Percentiles rank a stretch among this genome's conserved stretches.
phyloP scores from a whole-genome alignment of 2,888 invertebrate species.

The Artemia sinica region DNA sequence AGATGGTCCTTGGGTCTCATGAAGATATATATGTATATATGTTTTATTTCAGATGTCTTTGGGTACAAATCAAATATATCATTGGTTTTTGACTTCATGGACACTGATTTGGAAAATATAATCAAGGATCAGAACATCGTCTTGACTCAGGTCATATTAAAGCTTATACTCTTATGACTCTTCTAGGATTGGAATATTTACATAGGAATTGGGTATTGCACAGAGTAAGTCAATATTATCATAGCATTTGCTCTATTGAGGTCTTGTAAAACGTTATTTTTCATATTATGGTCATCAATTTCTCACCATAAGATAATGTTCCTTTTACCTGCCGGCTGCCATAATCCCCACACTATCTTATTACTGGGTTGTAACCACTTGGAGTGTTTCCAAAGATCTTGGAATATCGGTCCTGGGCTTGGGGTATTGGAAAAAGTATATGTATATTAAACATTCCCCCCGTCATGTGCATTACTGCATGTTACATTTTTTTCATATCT shows the following conservation, averaged over 20 bases:
- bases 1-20: too few relatives aligned
- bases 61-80: conserved; percentile 97
- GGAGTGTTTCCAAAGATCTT: too few relatives aligned
- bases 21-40: too few relatives aligned
- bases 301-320: background rate
- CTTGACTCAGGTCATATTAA: conserved; percentile 84
- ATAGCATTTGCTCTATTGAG: background rate
- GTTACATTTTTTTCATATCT: too few relatives aligned
- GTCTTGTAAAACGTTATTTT: too few relatives aligned
- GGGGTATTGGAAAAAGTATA: too few relatives aligned
- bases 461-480: too few relatives aligned
- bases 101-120: conserved; percentile 90
- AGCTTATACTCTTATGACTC: conserved; percentile 82
- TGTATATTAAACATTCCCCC: too few relatives aligned
- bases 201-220: conserved; percentile 93
- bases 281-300: too few relatives aligned
- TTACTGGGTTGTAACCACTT: too few relatives aligned
- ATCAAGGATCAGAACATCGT: conserved; percentile 74
- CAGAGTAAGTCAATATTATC: conserved; percentile 39
- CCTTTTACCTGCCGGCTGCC: background rate
- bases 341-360: too few relatives aligned
- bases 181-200: conserved; percentile 83
- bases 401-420: too few relatives aligned
- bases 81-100: conserved; percentile 97
- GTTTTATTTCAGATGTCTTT: conserved; percentile 60